Evolutionary conservation across 1,140 invertebrate genomes (phyloP), one percentile per base, ranked within the genome.

Genomic region (Semibalanus balanoides): DNA sequence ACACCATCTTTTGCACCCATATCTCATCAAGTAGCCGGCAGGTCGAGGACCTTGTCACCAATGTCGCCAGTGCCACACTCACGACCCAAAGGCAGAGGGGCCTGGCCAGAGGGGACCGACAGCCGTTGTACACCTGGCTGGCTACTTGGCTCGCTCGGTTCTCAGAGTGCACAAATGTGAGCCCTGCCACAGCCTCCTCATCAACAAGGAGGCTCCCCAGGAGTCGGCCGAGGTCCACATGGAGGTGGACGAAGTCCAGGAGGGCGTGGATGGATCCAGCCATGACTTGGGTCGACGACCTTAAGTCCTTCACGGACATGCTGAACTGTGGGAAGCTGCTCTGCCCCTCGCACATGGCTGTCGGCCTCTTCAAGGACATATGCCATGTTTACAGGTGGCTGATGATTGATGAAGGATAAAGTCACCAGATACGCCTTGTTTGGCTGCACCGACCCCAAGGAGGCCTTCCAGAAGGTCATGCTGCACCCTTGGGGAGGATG

Each of bases 271-370:
- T 29, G 35, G 64, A 40, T 17, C 35, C 35, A 40, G 35, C 35
- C 35, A 40, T 9, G 31, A 31, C 29, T 29, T 40, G n/a, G n/a
- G n/a, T n/a, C n/a, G n/a, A n/a, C n/a, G n/a, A n/a, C n/a, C 30
- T 40, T n/a, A 75, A 75, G 74, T 75, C 74, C 25, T 75, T 75
- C 40, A 75, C 74, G 30, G 74, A 75, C 74, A 31, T 31, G 30
- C 74, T 75, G 35, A 75, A 35, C 35, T 31, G 35, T 30, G 19
- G 74, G 29, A 75, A 75, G 28, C 28, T 75, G 74, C 11, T 75
- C 30, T 75, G 30, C n/a, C 30, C 28, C 31, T 75, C 74, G 11
- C 74, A 35, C 30, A n/a, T 43, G 74, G 74, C 74, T 40, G 22
- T 75, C 30, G 64, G 28, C 74, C 25, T 75, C 30, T 31, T 31